Conservation (phyloP, 1,140 invertebrate species). For the Theocolax elegans region DNA sequence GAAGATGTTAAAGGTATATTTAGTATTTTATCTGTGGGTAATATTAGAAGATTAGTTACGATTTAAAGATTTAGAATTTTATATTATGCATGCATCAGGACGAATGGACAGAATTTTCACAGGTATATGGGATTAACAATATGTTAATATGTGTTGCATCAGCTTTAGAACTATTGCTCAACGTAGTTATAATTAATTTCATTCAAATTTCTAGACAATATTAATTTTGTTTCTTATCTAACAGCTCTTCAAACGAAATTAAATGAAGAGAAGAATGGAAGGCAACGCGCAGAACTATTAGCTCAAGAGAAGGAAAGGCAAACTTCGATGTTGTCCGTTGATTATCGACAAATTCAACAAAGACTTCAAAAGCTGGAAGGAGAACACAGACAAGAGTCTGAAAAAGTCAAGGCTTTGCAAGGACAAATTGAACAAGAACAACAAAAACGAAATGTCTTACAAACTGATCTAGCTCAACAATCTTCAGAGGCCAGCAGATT, state of each 20-base stretch:
- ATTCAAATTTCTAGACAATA: no score
- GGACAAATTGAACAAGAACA: slow-evolving; percentile 91
- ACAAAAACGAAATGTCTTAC: slow-evolving; percentile 79
- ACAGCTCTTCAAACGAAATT: slow-evolving; percentile 89
- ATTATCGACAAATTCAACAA: slow-evolving; percentile 91
- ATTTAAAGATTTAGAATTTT: slow-evolving; percentile 33
- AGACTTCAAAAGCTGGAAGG: slow-evolving; percentile 89
- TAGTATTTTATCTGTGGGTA: neutral
- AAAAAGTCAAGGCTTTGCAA: slow-evolving; percentile 85
- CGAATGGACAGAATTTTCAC: slow-evolving; percentile 65
- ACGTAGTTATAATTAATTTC: no score
- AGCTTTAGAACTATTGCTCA: no score
- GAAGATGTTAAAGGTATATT: slow-evolving; percentile 87
- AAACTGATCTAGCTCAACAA: slow-evolving; percentile 78
- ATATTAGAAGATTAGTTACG: slow-evolving; percentile 11
- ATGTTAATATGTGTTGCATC: no score
- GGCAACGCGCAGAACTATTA: slow-evolving; percentile 84
- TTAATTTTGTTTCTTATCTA: slow-evolving; percentile 22
- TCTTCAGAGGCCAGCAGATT: slow-evolving; percentile 78
- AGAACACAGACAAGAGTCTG: slow-evolving; percentile 87
- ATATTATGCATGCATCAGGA: slow-evolving; percentile 54
- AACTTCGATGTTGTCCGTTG: slow-evolving; percentile 92
- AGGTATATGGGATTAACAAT: slow-evolving; percentile 56
- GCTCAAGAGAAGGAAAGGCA: slow-evolving; percentile 93
- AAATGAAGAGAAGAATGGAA: slow-evolving; percentile 87